Conservation (phyloP, 2,888 invertebrate species). For the Brachynemurus nebulosus region DNA sequence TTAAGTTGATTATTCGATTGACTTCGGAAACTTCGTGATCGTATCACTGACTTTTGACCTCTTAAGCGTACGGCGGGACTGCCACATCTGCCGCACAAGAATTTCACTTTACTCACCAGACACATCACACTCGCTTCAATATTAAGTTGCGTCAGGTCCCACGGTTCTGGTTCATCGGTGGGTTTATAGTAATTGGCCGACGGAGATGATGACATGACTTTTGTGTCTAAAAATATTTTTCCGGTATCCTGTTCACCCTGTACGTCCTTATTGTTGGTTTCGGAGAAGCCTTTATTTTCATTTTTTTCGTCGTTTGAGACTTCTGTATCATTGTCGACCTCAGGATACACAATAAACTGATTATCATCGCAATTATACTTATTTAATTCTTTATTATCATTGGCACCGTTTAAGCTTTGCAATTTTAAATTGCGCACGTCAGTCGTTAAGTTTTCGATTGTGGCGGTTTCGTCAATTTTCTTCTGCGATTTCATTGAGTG, state of each 20-base stretch:
- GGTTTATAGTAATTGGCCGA: conserved; percentile 68
- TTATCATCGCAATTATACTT: conserved; percentile 28
- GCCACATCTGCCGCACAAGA: conserved; percentile 58
- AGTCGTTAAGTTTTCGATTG: conserved; percentile 2
- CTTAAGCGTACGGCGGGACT: conserved; percentile 55
- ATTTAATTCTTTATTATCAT: neutral
- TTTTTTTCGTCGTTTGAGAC: conserved; percentile 12
- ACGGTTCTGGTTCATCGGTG: conserved; percentile 69
- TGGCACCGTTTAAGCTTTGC: conserved; percentile 17
- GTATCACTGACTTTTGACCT: conserved; percentile 24
- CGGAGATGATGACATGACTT: conserved; percentile 38
- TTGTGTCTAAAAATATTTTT: conserved; percentile 36
- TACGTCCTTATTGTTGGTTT: conserved; percentile 20
- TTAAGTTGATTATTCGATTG: neutral
- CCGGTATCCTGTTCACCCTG: conserved; percentile 21
- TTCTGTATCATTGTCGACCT: conserved; percentile 33
- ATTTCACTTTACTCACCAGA: conserved; percentile 68
- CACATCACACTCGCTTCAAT: conserved; percentile 81
- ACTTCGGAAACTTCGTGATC: conserved; percentile 6
- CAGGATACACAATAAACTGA: conserved; percentile 43
- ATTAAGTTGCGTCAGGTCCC: conserved; percentile 73
- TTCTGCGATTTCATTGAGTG: conserved; percentile 23
- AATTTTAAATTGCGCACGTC: conserved; percentile 15
- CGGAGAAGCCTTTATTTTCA: neutral
- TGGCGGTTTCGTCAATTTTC: conserved; percentile 18